Base-by-base conservation (phyloP, 2,113 vertebrate species). In the Pelodiscus sinensis region DNA sequence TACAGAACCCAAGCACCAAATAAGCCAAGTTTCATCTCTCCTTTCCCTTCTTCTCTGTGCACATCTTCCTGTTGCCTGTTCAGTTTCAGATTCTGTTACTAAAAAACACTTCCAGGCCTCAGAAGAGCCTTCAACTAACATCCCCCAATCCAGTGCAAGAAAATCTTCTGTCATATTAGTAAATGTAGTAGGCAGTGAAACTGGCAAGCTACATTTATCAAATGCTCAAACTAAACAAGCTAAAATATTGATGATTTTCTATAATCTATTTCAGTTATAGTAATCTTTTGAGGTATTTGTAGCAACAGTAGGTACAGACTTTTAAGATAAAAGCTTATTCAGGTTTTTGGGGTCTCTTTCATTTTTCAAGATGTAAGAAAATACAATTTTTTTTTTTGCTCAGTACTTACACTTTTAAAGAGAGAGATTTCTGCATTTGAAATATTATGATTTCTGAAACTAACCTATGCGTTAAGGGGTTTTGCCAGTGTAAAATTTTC, bases 221-320 rank as follows among this genome's bases (percentile, higher is more conserved):
- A 88, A 91, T 44, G 27, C 82, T 77, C 24, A 77, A n/a, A n/a
- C 9, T 14, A 12, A 83, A 68, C 31, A 68, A 93, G 56, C 52
- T 38, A 27, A 91, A 90, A 29, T 81, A 73, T n/a, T 92, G 27
- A 88, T 52, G 21, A 25, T 57, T 86, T 92, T 21, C 85, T 83
- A 10, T 44, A 68, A 68, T 35, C 14, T 62, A 5, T 31, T 62
- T 62, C 29, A 31, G 15, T 62, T 62, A 31, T 62, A 62, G 6
- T 31, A 60, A 86, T 22, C 68, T 71, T 73, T 3, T 13, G 35
- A 35, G 19, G 11, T 50, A 25, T 75, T 75, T 50, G 38, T 75
- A 25, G 22, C 73, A 75, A 75, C 38, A 50, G 35, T 4, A 44
- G 73, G 38, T 44, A 75, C 22, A 75, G 35, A 25, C 22, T 15